These are phyloP conservation scores for Anguilla japonica DNA, from an alignment of 2,113 vertebrate species.

Conservation along the genomic window DNA sequence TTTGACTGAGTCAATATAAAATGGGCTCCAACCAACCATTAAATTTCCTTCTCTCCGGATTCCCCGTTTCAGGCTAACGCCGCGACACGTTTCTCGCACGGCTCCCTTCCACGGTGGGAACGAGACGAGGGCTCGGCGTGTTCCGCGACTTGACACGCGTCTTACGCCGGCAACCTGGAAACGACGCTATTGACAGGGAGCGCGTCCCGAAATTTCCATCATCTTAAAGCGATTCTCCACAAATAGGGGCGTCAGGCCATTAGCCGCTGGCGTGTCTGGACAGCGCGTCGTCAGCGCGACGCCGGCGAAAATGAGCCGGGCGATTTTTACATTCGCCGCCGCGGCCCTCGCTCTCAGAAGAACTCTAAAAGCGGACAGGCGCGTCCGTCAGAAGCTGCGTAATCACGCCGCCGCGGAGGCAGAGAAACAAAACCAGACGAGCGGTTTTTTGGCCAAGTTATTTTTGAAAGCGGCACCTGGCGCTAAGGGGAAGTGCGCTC, in stretches of 20 bases:
- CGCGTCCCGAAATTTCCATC: not conserved
- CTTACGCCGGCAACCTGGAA: not conserved
- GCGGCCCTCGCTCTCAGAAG: not conserved
- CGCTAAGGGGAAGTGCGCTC: constrained; percentile 15
- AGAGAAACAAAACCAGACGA: not conserved
- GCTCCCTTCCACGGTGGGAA: not conserved
- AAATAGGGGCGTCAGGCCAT: not conserved
- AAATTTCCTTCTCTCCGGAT: not conserved
- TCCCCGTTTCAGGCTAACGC: not conserved
- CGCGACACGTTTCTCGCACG: not conserved
- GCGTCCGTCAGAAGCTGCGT: not conserved
- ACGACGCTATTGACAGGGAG: not conserved
- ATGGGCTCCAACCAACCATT: not conserved
- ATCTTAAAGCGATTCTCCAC: not conserved
- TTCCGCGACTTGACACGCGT: not conserved
- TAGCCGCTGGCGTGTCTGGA: too few species aligned
- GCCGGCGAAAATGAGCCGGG: not conserved
- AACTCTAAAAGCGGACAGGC: not conserved
- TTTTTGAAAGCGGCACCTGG: not conserved
- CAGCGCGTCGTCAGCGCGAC: too few species aligned
- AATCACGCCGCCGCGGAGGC: not conserved
- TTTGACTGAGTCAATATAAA: constrained; percentile 8
- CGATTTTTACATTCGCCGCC: not conserved
- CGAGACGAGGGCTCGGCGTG: not conserved
- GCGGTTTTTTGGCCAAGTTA: not conserved